Base-by-base conservation (phyloP, 2,888 invertebrate species). In the Drosophila phalerata region DNA sequence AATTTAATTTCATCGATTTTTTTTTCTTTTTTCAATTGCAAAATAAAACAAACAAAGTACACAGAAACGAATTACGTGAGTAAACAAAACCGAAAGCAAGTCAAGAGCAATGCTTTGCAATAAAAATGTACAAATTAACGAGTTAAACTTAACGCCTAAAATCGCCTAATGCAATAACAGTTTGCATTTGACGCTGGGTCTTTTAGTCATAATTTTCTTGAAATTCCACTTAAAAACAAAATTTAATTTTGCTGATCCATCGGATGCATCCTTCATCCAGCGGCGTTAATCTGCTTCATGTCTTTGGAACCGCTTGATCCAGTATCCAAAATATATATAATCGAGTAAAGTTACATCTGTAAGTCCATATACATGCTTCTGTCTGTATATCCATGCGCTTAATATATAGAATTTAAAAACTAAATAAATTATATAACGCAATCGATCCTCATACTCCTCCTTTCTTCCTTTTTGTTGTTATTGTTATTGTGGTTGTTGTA, bases 401-500 rank as follows among this genome's bases (percentile, higher is more conserved):
- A 73, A 45, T 43, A 52, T 67, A 47, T 58, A 61, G 47, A 48
- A 48, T 67, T 71, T 79, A 80, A 64, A 82, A 78, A 87, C 85
- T 88, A 84, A 87, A 85, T 85, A 85, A 85, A 79, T 79, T 87
- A 84, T 77, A 79, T 77, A 75, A 68, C 77, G 79, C 71, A 57
- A 55, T 52, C 67, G 67, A 47, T 56, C 19, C 58, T 76, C 53
- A 65, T 53, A 49, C 48, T 52, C 55, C 8, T 38, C 30, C 30
- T 48, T 19, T 32, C 11, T 42, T 55, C 34, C 28, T 37, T 34
- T 42, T 22, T 13, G n/a, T n/a, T n/a, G n/a, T n/a, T 8, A 19
- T 42, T 61, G 62, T 64, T 58, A 49, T 40, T 64, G 34, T 57
- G 42, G 63, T 57, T 79, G 51, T 49, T 63, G 66, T 63, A 65